phyloP scores from a whole-genome alignment of 2,888 invertebrate species.

The Sarcophaga variegata region DNA sequence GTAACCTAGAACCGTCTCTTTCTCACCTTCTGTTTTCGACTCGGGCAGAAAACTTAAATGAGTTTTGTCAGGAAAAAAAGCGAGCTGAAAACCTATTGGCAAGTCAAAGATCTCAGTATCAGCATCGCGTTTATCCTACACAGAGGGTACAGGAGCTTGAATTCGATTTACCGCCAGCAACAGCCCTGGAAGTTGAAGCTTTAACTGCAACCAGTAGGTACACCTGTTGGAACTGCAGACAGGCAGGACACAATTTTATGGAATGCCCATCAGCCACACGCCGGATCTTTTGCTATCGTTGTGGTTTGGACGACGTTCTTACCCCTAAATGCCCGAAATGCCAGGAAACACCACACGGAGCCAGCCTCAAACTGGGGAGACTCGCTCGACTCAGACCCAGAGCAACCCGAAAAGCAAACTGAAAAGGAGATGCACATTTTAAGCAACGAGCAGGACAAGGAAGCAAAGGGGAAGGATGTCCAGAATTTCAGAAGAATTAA shows the following conservation, averaged over 20 bases:
- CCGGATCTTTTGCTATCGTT: background rate
- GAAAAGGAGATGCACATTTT: no score
- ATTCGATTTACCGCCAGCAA: background rate
- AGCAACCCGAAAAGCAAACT: background rate
- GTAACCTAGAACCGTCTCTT: slow-evolving; percentile 24
- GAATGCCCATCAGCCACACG: slow-evolving; percentile 8
- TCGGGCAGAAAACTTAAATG: background rate
- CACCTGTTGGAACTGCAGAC: slow-evolving; percentile 27
- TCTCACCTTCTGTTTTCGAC: slow-evolving; percentile 7
- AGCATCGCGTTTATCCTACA: background rate
- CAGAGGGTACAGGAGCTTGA: slow-evolving; percentile 14
- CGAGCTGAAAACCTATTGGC: background rate
- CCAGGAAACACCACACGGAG: slow-evolving; percentile 15
- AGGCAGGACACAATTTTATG: slow-evolving; percentile 1
- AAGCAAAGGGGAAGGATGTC: no score
- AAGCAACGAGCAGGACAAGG: no score
- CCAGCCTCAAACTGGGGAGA: slow-evolving; percentile 27
- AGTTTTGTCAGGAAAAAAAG: slow-evolving; percentile 18
- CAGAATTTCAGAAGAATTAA: no score
- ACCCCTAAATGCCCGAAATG: slow-evolving; percentile 15
- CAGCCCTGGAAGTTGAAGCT: background rate
- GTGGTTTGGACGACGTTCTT: background rate
- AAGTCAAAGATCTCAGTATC: background rate
- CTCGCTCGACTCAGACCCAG: slow-evolving; percentile 20
- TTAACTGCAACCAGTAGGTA: background rate